A percentile compares a stretch with the other conserved stretches of the same genome.
Evolutionary conservation across 2,797 vertebrate species (phyloP).

Genomic region (Muscicapa striata): DNA sequence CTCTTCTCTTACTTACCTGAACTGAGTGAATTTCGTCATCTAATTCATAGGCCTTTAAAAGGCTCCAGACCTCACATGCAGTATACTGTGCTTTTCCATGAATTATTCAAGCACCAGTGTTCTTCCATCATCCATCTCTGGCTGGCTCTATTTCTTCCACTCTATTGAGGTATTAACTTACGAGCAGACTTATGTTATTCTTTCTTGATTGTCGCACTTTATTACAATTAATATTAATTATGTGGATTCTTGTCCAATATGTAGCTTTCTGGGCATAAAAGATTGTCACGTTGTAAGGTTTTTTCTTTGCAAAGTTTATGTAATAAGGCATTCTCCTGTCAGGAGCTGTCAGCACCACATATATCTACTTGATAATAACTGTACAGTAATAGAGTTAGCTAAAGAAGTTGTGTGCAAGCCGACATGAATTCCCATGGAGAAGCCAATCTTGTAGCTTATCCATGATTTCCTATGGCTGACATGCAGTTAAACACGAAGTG

Average conservation of each 20-base stretch:
- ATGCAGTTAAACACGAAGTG: constrained; percentile 39
- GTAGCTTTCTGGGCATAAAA: constrained; percentile 25
- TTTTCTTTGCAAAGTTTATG: constrained; percentile 48
- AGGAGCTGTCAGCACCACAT: constrained; percentile 50
- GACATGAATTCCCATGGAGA: constrained; percentile 41
- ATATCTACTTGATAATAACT: constrained; percentile 45
- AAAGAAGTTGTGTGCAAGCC: constrained; percentile 32
- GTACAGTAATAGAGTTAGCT: constrained; percentile 45
- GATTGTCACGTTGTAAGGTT: neutral
- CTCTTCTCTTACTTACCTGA: neutral
- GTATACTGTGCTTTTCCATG: neutral
- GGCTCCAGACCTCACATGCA: neutral
- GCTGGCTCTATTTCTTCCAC: constrained; percentile 12
- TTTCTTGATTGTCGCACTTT: constrained; percentile 26
- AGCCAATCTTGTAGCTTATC: constrained; percentile 34
- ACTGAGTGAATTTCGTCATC: neutral
- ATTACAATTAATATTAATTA: constrained; percentile 61
- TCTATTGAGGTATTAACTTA: constrained; percentile 32
- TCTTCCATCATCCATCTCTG: constrained; percentile 40
- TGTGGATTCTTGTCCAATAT: neutral
- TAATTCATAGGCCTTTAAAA: constrained; percentile 28
- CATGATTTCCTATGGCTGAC: constrained; percentile 52
- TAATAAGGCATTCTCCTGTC: constrained; percentile 54
- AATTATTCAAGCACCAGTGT: constrained; percentile 34
- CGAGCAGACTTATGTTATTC: constrained; percentile 24